Evolutionary conservation across 2,888 invertebrate genomes (phyloP).

Genomic region (Tenthredo notha): DNA sequence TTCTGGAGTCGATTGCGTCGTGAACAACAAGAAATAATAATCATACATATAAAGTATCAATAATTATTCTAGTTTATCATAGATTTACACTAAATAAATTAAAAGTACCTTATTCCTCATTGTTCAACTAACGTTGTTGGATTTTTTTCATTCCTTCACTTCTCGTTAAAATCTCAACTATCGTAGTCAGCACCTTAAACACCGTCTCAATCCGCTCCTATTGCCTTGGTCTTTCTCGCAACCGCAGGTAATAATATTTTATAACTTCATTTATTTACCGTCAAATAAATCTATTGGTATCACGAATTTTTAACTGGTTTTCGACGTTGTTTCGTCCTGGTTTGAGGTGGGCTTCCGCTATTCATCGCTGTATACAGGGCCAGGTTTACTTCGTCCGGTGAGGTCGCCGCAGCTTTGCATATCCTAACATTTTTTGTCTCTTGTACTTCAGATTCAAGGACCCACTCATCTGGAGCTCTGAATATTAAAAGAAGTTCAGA

Average conservation of each 20-base stretch:
- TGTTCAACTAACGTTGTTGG: constrained; percentile 34
- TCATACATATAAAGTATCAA: constrained; percentile 31
- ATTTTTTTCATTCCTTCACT: background rate
- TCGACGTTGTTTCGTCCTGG: constrained; percentile 73
- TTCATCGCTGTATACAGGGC: constrained; percentile 72
- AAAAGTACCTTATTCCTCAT: constrained; percentile 59
- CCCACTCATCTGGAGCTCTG: constrained; percentile 94
- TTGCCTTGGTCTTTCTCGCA: constrained; percentile 30
- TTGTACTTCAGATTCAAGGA: constrained; percentile 82
- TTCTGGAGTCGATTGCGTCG: constrained; percentile 64
- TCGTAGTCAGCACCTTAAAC: constrained; percentile 5
- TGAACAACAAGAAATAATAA: constrained; percentile 47
- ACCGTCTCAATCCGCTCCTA: background rate
- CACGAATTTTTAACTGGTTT: constrained; percentile 76
- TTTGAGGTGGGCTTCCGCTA: constrained; percentile 63
- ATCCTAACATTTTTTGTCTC: constrained; percentile 74
- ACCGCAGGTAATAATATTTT: background rate
- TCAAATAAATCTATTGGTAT: constrained; percentile 60
- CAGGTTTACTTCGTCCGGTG: constrained; percentile 68
- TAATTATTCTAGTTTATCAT: constrained; percentile 50
- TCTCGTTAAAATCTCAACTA: constrained; percentile 7
- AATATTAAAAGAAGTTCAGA: constrained; percentile 64
- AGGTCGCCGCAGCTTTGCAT: constrained; percentile 67
- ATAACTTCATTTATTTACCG: constrained; percentile 1
- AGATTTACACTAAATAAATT: constrained; percentile 67